These are phyloP conservation scores for Tortrix viridana DNA, from an alignment of 2,888 invertebrate species.

Conservation along the genomic window DNA sequence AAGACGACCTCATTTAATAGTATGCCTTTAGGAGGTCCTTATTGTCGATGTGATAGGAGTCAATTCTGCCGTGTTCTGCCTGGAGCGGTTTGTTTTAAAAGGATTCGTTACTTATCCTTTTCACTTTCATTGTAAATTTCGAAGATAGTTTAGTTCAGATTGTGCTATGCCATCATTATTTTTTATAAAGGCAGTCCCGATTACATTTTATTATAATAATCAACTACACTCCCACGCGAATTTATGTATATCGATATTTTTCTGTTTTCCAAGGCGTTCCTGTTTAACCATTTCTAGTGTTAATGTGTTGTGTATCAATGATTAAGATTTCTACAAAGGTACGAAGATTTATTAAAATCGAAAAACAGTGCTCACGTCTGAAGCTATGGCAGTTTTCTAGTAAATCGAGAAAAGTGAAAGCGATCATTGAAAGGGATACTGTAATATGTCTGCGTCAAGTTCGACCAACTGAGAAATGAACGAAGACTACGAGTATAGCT, in stretches of 20 bases:
- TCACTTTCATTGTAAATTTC: too few species aligned
- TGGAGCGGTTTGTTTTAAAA: too few species aligned
- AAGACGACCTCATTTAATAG: conserved; percentile 42
- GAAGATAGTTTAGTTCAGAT: too few species aligned
- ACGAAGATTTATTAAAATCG: neutral
- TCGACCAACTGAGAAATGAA: conserved; percentile 8
- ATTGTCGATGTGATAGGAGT: conserved; percentile 3
- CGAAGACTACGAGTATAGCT: neutral
- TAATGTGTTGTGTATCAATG: too few species aligned
- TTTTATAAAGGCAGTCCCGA: too few species aligned
- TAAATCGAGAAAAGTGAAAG: conserved; percentile 5
- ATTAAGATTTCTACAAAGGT: neutral
- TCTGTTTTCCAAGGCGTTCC: too few species aligned
- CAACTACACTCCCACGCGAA: too few species aligned
- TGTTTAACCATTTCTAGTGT: too few species aligned
- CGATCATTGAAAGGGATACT: conserved; percentile 7
- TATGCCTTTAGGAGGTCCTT: conserved; percentile 3
- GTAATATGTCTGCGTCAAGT: conserved; percentile 9
- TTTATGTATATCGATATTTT: too few species aligned
- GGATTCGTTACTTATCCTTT: too few species aligned
- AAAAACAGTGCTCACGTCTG: neutral
- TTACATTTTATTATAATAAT: too few species aligned
- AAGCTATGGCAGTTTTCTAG: neutral
- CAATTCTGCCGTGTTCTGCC: neutral
- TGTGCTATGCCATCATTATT: too few species aligned